Conservation (phyloP, 1,140 invertebrate species). For the Lucilia cuprina region DNA sequence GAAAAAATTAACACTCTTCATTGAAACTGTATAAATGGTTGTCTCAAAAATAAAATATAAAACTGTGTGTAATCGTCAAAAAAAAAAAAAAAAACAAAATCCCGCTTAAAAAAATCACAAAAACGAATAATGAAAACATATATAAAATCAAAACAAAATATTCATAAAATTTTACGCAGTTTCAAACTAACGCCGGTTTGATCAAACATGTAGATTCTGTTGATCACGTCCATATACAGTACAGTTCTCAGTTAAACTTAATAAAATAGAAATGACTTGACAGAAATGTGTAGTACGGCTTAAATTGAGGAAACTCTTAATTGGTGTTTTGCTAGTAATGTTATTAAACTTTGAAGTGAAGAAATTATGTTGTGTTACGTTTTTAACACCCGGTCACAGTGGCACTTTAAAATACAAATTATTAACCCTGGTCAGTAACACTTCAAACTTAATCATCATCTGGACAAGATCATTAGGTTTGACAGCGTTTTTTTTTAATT, state of each 20-base stretch:
- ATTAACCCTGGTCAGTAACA: slow-evolving; percentile 30
- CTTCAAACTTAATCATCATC: background rate
- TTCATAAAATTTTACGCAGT: background rate
- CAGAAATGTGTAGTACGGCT: background rate
- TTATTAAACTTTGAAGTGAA: background rate
- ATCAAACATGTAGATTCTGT: background rate
- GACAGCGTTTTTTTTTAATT: too few relatives aligned
- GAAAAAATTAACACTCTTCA: slow-evolving; percentile 14
- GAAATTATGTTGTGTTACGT: background rate
- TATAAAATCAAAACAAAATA: slow-evolving; percentile 7
- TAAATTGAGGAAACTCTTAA: too few relatives aligned
- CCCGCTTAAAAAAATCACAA: too few relatives aligned
- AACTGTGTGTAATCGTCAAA: too few relatives aligned
- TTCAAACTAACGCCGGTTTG: slow-evolving; percentile 16
- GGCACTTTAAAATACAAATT: background rate
- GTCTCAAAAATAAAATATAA: background rate
- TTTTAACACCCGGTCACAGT: background rate
- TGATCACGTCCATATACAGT: too few relatives aligned
- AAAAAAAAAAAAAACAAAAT: background rate
- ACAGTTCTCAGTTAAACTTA: background rate
- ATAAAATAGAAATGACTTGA: background rate
- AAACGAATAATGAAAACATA: too few relatives aligned
- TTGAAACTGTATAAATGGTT: background rate
- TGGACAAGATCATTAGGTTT: background rate
- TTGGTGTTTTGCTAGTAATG: too few relatives aligned